Base-by-base conservation (phyloP, 2,113 vertebrate genomes). In the Hippocampus mohnikei region DNA sequence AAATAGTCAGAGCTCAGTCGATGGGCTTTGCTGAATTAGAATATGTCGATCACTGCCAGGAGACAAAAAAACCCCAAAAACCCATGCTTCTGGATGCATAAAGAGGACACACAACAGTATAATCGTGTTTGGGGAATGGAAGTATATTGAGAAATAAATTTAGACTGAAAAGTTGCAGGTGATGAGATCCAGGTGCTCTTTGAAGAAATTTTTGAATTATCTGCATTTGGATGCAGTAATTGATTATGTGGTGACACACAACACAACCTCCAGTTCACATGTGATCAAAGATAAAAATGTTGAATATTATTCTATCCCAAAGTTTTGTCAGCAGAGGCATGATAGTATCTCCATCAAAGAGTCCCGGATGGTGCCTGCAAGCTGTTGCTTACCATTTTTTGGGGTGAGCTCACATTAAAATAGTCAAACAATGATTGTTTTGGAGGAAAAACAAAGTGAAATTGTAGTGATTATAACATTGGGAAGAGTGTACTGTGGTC, bases 1-100 rank as follows among this genome's bases (percentile, higher is more conserved):
- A 79, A 77, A 80, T 75, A 82, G 13, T 66, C 70, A 78, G 76
- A 83, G 72, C 73, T 81, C 65, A 69, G 80, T 78, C 77, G 59
- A 75, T 66, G 77, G 72, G 63, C 76, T 64, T 66, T 16, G 53
- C 37, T 73, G 65, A 81, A 75, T 10, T 18, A 48, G 27, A 69
- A 82, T 68, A 78, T 48, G 65, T 53, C 76, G 73, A 75, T 80
- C 74, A 76, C 16, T 21, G 63, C 15, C 46, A 65, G 59, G 20
- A 11, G 27, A 11, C 1, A 6, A 48, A 48, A 13, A 37, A 33
- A 5, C n/a, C n/a, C n/a, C n/a, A 37, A 37, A 70, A 44, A 60
- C n/a, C n/a, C 53, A 71, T 16, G 41, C 13, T 40, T 70, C 44
- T 52, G 18, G 37, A 74, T 18, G 64, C 48, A 3, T 72, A 70